These are phyloP conservation scores for Heterotilapia buettikoferi DNA, from an alignment of 2,113 vertebrate species.

Conservation along the genomic window DNA sequence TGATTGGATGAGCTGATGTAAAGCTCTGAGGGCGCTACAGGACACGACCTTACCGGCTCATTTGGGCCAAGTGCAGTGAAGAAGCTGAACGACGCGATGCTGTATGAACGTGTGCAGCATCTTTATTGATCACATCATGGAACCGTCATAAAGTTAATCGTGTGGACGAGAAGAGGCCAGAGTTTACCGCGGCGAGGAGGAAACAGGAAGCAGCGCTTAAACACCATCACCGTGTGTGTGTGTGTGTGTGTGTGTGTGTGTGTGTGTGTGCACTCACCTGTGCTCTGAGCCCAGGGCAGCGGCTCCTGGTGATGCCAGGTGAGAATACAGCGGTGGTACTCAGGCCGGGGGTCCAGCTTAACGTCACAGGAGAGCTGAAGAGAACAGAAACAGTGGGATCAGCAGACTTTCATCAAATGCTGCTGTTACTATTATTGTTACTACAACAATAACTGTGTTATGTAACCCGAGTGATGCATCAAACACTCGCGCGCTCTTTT, in stretches of 20 bases:
- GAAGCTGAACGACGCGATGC: background rate
- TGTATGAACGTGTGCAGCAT: rapidly evolving
- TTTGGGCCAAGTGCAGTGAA: background rate
- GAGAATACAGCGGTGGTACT: conserved; percentile 98
- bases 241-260: background rate
- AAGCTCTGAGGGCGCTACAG: background rate
- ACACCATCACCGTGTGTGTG: background rate
- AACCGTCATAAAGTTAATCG: background rate
- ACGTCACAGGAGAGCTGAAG: conserved; percentile 95
- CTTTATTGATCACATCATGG: too few species aligned
- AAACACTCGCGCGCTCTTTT: background rate
- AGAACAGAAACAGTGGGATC: background rate
- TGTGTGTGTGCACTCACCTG: conserved; percentile 72
- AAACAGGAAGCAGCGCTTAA: background rate
- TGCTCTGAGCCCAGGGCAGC: conserved; percentile 99
- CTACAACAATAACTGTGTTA: background rate
- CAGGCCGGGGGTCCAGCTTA: conserved; percentile 95
- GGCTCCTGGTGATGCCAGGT: conserved; percentile 99
- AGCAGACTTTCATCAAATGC: background rate
- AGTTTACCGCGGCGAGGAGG: background rate
- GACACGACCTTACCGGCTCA: background rate
- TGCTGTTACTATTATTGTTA: background rate
- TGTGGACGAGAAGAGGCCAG: background rate
- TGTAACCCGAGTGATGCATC: background rate
- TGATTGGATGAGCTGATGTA: background rate